Evolutionary conservation across 2,797 vertebrate genomes (phyloP), one percentile per base, ranked within the genome.

Genomic region (Sebastes oblongus): DNA sequence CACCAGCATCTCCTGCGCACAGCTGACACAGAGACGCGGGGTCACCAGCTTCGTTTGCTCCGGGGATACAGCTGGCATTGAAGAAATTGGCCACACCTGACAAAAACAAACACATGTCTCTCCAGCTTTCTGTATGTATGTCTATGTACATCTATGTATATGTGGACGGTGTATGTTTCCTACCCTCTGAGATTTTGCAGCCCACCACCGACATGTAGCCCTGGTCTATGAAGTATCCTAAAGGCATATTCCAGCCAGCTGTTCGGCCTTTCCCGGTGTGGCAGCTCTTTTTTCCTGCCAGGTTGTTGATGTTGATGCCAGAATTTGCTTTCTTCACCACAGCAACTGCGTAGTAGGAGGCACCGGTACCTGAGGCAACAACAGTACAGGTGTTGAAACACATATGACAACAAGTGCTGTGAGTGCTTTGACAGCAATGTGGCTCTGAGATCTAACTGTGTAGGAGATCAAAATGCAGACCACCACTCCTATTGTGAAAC

Each of bases 231-330:
- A 99, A 90, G 91, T 96, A 96, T 8, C 98, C 98, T 18, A 99
- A 36, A 0, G 98, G 98, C 91, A 98, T 96, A 0, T 96, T 96
- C 98, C 98, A 99, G 88, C 98, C 98, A 0, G 93, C 97, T 0
- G 97, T 97, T 55, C 97, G 95, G 65, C 96, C 95, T 79, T 97
- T 95, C 66, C 97, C 98, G 0, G 98, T 98, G 95, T 99, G 98
- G 83, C 98, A 99, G 12, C 96, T 97, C 77, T 69, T 95, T 75
- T 91, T 88, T 0, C 96, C 96, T 60, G 85, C 93, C 91, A 99
- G 66, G 81, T 89, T 96, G 90, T 95, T 81, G 77, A 99, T 96
- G 81, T 93, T 98, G 82, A 98, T 92, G 18, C 2, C 92, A 24
- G 93, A 83, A 73, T 92, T 92, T 0, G 30, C 0, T 75, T 89